Percentiles rank a stretch among this genome's conserved stretches.
Conservation (phyloP, 92 coral and sea anemone genomes). For the Palythoa caribaeorum region DNA sequence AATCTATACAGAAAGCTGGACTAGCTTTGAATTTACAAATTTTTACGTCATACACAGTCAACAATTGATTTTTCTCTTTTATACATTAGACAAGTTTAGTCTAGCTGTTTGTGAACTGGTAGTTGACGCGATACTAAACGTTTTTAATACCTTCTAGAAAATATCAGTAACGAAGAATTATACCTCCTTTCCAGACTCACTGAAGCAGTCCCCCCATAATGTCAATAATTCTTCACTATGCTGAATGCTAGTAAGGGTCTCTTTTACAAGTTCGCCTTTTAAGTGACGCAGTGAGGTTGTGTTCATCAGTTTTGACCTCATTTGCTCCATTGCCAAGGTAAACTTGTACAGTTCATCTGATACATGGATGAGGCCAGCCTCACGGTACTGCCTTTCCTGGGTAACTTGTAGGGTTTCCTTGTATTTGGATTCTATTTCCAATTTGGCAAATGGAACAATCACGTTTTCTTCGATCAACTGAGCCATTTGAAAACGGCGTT, state of each 20-base stretch:
- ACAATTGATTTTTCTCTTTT: no score
- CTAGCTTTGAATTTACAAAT: no score
- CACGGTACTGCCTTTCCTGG: not conserved
- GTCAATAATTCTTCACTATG: not conserved
- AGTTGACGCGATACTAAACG: not conserved
- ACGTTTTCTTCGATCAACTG: not conserved
- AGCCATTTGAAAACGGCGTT: not conserved
- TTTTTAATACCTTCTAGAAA: not conserved
- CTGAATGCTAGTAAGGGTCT: not conserved
- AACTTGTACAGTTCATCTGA: not conserved
- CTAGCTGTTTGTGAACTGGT: not conserved
- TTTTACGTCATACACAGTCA: no score
- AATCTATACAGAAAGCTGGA: no score
- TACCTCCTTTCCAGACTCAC: not conserved
- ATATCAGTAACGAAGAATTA: no score
- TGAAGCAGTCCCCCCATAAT: not conserved
- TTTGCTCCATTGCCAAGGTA: not conserved
- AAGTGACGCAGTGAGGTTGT: not conserved
- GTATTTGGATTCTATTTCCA: not conserved
- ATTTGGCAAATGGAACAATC: not conserved
- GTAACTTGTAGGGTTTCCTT: slow-evolving; percentile 17
- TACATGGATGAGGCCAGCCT: not conserved
- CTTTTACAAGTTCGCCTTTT: not conserved
- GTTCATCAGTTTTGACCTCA: not conserved
- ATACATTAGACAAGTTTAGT: not conserved